Conservation (phyloP, 2,888 invertebrate species). For the Eupithecia tripunctaria region DNA sequence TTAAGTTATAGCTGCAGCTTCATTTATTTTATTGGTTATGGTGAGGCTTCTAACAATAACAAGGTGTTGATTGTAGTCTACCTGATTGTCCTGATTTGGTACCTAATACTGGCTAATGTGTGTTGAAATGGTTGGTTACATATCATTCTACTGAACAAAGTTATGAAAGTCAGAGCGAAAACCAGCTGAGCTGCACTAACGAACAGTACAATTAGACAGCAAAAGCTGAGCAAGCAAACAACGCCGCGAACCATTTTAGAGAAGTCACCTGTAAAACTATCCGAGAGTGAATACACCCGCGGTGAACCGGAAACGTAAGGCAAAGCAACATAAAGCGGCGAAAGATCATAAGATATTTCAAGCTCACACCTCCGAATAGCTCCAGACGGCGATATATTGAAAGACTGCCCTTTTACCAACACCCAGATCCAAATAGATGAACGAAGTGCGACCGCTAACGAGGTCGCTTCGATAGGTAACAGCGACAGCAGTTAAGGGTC, state of each 20-base stretch:
- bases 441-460: slow-evolving; percentile 38
- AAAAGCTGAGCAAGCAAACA: slow-evolving; percentile 31
- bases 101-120: background rate
- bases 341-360: slow-evolving; percentile 51
- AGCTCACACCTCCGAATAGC: slow-evolving; percentile 47
- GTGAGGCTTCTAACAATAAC: background rate
- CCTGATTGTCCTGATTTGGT: too few species aligned
- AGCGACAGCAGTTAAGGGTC: slow-evolving; percentile 17
- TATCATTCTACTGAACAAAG: background rate
- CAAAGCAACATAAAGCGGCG: slow-evolving; percentile 39
- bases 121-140: background rate
- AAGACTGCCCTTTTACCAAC: slow-evolving; percentile 42
- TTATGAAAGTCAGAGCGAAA: slow-evolving; percentile 16
- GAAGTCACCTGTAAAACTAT: slow-evolving; percentile 45
- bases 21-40: background rate
- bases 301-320: slow-evolving; percentile 38
- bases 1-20: background rate
- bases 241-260: slow-evolving; percentile 25
- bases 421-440: slow-evolving; percentile 42
- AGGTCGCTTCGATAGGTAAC: slow-evolving; percentile 32
- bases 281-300: slow-evolving; percentile 39
- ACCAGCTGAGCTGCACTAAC: slow-evolving; percentile 22
- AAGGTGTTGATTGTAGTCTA: background rate
- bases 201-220: slow-evolving; percentile 30
- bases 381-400: slow-evolving; percentile 47